Evolutionary conservation across 2,797 vertebrate genomes (phyloP).

Genomic region (Crotalus adamanteus): DNA sequence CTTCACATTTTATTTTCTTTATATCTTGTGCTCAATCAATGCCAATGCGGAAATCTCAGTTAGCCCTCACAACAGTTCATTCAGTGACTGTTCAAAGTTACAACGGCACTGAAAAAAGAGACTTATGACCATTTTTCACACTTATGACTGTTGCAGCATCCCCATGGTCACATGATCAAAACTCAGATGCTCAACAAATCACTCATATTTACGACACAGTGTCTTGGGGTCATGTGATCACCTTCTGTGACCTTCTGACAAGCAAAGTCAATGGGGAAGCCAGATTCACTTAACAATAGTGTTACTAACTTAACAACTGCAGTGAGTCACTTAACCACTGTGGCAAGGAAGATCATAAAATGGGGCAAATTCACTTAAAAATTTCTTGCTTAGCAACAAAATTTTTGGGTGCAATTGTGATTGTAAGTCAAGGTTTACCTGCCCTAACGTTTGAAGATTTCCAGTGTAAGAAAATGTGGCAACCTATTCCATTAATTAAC

Average conservation of each 20-base stretch:
- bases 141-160: background rate
- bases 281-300: background rate
- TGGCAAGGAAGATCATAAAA: background rate
- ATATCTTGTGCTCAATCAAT: background rate
- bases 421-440: background rate
- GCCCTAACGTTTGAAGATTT: background rate
- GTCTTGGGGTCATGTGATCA: background rate
- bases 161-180: background rate
- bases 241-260: background rate
- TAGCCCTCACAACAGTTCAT: background rate
- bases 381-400: background rate
- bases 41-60: background rate
- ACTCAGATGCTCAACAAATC: background rate
- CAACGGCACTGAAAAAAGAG: background rate
- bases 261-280: background rate
- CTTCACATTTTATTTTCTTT: conserved; percentile 18
- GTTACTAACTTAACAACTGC: background rate
- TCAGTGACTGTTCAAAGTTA: background rate
- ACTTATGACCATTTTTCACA: background rate
- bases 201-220: background rate
- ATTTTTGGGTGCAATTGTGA: background rate
- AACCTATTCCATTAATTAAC: background rate
- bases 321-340: background rate
- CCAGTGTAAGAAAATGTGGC: background rate
- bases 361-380: background rate